phyloP scores from a whole-genome alignment of 2,888 invertebrate genomes.

The Volucella zonaria region DNA sequence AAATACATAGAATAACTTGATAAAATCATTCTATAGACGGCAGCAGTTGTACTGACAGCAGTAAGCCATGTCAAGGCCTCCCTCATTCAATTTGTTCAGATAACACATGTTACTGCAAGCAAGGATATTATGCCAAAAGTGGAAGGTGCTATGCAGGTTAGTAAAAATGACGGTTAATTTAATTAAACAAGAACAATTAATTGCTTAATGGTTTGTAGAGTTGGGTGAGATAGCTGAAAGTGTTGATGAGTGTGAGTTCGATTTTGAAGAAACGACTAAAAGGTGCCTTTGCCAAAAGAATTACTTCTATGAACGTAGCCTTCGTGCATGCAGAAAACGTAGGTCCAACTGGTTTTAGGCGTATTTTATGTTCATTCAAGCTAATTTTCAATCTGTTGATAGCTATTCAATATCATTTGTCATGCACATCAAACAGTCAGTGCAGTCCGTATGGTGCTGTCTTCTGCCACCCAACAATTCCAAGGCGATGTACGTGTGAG shows the following conservation, averaged over 20 bases:
- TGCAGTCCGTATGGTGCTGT: conserved; percentile 82
- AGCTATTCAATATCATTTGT: conserved; percentile 79
- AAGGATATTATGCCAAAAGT: conserved; percentile 79
- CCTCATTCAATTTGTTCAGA: conserved; percentile 80
- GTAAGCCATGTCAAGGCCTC: conserved; percentile 78
- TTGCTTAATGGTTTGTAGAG: conserved; percentile 75
- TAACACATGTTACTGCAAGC: conserved; percentile 79
- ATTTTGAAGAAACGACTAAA: conserved; percentile 78
- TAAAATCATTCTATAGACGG: conserved; percentile 76
- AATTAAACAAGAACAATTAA: conserved; percentile 15
- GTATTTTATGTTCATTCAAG: background rate
- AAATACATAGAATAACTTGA: background rate
- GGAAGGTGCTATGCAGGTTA: conserved; percentile 81
- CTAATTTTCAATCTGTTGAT: conserved; percentile 20
- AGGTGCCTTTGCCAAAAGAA: conserved; percentile 81
- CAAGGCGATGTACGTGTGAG: conserved; percentile 80
- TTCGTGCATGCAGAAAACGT: conserved; percentile 81
- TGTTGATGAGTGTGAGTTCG: conserved; percentile 79
- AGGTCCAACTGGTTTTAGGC: conserved; percentile 55
- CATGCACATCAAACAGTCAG: conserved; percentile 81
- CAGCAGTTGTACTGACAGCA: conserved; percentile 78
- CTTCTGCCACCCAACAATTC: conserved; percentile 77
- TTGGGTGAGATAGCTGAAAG: conserved; percentile 81
- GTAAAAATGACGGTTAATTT: background rate
- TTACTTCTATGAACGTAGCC: conserved; percentile 79